Evolutionary conservation across 92 coral and sea anemone genomes (phyloP).

Genomic region (Siderastrea radians): DNA sequence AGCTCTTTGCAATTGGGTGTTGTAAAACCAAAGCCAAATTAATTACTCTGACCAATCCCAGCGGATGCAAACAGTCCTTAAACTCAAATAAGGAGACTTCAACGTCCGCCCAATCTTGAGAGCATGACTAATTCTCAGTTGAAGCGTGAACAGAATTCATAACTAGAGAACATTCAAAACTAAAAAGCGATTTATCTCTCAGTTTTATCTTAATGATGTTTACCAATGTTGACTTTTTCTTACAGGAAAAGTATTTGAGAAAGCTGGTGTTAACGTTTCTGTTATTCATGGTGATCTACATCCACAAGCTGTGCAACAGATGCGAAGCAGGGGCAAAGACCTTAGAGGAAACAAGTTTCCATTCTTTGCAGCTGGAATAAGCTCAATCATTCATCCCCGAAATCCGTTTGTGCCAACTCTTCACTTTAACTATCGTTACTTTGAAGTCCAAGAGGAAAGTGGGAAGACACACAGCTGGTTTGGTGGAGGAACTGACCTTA

Average conservation of each 20-base stretch:
- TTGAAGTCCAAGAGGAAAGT: slow-evolving; percentile 91
- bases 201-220: not conserved
- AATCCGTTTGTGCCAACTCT: slow-evolving; percentile 97
- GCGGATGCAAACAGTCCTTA: too few species aligned
- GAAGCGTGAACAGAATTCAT: too few species aligned
- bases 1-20: too few species aligned
- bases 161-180: too few species aligned
- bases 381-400: slow-evolving; percentile 97
- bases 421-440: slow-evolving; percentile 97
- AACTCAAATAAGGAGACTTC: too few species aligned
- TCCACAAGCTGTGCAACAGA: slow-evolving; percentile 82
- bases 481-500: slow-evolving; percentile 99
- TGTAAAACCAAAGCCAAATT: too few species aligned
- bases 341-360: slow-evolving; percentile 87
- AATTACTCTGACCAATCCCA: too few species aligned
- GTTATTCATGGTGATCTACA: slow-evolving; percentile 89
- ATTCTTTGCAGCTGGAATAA: slow-evolving; percentile 98
- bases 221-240: not conserved
- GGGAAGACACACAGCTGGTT: slow-evolving; percentile 95
- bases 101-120: too few species aligned
- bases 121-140: too few species aligned
- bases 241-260: slow-evolving; percentile 96
- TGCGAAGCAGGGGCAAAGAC: slow-evolving; percentile 86
- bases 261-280: slow-evolving; percentile 98
- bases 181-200: not conserved